Evolutionary conservation across 1,140 invertebrate genomes (phyloP).

Genomic region (Psix sp.): DNA sequence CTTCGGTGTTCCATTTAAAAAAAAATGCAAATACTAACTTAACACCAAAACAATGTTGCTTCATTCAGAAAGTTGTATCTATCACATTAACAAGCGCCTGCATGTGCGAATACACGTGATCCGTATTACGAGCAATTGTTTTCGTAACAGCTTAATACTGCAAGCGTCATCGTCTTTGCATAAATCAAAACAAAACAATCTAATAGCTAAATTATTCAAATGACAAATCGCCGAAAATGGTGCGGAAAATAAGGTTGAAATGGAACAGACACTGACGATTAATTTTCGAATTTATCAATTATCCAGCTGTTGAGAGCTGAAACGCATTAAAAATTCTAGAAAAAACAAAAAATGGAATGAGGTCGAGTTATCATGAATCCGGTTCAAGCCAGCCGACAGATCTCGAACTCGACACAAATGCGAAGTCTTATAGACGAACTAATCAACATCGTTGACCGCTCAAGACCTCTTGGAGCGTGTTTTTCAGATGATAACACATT

Average conservation of each 20-base stretch:
- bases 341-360: slow-evolving; percentile 63
- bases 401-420: slow-evolving; percentile 60
- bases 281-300: slow-evolving; percentile 25
- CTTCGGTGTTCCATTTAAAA: no score
- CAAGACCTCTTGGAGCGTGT: slow-evolving; percentile 59
- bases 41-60: no score
- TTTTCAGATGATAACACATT: slow-evolving; percentile 69
- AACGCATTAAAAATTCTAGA: slow-evolving; percentile 2
- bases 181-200: no score
- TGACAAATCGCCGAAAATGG: no score
- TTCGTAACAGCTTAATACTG: slow-evolving; percentile 3
- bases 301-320: slow-evolving; percentile 29
- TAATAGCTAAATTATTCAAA: no score
- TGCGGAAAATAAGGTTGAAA: no score
- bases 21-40: no score
- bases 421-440: slow-evolving; percentile 42
- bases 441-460: slow-evolving; percentile 66
- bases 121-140: no score
- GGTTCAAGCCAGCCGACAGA: slow-evolving; percentile 64
- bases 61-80: slow-evolving; percentile 15
- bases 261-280: no score
- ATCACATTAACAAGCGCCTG: slow-evolving; percentile 22
- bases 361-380: slow-evolving; percentile 69
- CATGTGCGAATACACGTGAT: slow-evolving; percentile 49
- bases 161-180: neutral